phyloP scores from a whole-genome alignment of 2,113 vertebrate species.

The Lepisosteus osseus region DNA sequence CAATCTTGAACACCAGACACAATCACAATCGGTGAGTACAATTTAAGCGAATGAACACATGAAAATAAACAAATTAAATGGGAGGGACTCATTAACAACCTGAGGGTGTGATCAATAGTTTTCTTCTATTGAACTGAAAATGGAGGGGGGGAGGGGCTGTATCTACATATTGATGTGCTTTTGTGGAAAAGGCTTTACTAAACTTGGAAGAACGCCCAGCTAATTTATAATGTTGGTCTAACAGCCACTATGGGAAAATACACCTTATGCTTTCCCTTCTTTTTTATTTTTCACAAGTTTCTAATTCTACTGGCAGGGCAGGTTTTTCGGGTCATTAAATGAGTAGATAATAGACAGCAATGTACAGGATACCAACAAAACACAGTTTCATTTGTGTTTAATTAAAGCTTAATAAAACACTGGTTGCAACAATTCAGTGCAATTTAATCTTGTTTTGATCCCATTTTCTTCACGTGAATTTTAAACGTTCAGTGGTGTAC shows the following conservation, averaged over 20 bases:
- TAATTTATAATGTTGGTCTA: neutral
- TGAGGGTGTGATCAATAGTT: neutral
- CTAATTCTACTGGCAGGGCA: conserved; percentile 4
- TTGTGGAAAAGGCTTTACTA: neutral
- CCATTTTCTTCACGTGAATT: neutral
- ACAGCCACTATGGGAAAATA: neutral
- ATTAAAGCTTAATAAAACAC: conserved; percentile 19
- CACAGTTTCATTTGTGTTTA: conserved; percentile 7
- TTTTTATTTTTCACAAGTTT: neutral
- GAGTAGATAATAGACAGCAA: conserved; percentile 8
- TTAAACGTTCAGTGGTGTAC: conserved; percentile 10
- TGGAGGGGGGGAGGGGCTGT: neutral
- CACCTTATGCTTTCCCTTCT: neutral
- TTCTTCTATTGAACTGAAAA: neutral
- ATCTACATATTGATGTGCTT: neutral
- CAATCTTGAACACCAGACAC: too few relatives aligned
- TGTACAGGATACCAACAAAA: conserved; percentile 8
- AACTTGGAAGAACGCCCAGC: neutral
- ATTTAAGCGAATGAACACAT: too few relatives aligned
- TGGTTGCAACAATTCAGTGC: conserved; percentile 15
- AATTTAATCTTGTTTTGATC: conserved; percentile 22
- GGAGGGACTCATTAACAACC: neutral
- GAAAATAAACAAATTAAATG: too few relatives aligned
- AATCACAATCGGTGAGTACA: too few relatives aligned
- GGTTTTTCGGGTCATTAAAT: neutral